Evolutionary conservation across 2,888 invertebrate genomes (phyloP), one percentile per base, ranked within the genome.

Genomic region (Heterodera filipjevi): DNA sequence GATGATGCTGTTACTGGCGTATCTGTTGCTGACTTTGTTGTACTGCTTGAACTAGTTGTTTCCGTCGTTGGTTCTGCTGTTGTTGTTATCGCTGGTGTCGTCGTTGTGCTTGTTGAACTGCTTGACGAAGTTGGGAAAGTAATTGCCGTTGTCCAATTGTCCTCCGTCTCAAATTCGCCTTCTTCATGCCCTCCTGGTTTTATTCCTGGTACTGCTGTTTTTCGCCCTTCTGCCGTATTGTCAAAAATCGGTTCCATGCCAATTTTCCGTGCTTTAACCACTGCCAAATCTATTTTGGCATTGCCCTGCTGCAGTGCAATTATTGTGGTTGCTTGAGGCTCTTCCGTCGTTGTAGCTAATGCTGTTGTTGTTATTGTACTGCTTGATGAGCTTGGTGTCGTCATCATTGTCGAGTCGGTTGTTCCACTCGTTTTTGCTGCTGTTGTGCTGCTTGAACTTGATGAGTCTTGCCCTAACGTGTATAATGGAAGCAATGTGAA

Each of bases 401-500:
- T n/a, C 3, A 68, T 78, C 35, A 76, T 79, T 30, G 80, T 27
- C 16, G n/a, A n/a, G n/a, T n/a, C n/a, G n/a, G n/a, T n/a, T n/a
- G n/a, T n/a, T n/a, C n/a, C n/a, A n/a, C n/a, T n/a, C n/a, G 44
- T 73, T 32, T 27, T n/a, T 19, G 75, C 79, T 22, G 80, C 70
- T 2, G 68, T 66, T 35, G 35, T 68, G 16, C 68, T 68, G 33
- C 33, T 68, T 59, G 59, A 27, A 59, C 8, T 59, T 59, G 59
- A 6, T 79, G 71, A 14, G 39, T 30, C 39, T 80, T 59, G 35
- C 22, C 33, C 32, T 16, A 81, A 64, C 22, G 81, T 81, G 59
- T 76, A 77, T 30, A 81, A 33, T 5, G 84, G 85, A 33, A 33
- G 35, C 22, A 86, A 78, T 27, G 76, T 76, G 79, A 84, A 85